Evolutionary conservation across 2,113 vertebrate genomes (phyloP).

Genomic region (Cyprinodon tularosa): DNA sequence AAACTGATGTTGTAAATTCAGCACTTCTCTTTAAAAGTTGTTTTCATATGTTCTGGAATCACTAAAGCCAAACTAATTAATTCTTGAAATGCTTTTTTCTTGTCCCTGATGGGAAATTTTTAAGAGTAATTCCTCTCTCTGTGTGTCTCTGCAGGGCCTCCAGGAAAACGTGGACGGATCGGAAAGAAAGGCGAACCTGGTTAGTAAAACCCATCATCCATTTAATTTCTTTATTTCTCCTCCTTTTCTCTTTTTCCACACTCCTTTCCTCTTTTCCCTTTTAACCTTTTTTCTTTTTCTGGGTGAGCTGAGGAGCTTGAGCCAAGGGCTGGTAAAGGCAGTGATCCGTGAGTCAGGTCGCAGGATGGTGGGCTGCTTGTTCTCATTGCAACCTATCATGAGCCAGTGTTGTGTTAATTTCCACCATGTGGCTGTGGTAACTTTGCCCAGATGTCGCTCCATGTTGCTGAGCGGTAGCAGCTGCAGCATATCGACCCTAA

Average conservation of each 20-base stretch:
- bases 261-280: background rate
- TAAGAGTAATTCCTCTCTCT: constrained; percentile 52
- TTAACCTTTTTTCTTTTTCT: constrained; percentile 14
- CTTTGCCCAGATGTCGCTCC: constrained; percentile 60
- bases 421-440: constrained; percentile 71
- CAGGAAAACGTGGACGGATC: constrained; percentile 90
- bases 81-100: constrained; percentile 33
- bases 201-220: constrained; percentile 72
- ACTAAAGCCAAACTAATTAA: constrained; percentile 32
- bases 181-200: constrained; percentile 91
- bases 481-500: constrained; percentile 59
- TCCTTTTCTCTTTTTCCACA: constrained; percentile 34
- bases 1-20: constrained; percentile 4
- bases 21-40: background rate
- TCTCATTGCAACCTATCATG: constrained; percentile 44
- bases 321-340: constrained; percentile 34
- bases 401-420: constrained; percentile 48
- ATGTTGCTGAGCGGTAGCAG: constrained; percentile 69
- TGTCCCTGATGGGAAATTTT: constrained; percentile 33
- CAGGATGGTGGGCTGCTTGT: constrained; percentile 44
- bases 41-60: background rate
- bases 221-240: constrained; percentile 35
- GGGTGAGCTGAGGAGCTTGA: constrained; percentile 25
- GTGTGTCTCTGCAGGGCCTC: constrained; percentile 85
- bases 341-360: constrained; percentile 47